Percentiles rank a stretch among this genome's conserved stretches.
These are phyloP conservation scores for Peromyscus eremicus DNA, from an alignment of 2,797 vertebrate genomes.

Conservation along the genomic window DNA sequence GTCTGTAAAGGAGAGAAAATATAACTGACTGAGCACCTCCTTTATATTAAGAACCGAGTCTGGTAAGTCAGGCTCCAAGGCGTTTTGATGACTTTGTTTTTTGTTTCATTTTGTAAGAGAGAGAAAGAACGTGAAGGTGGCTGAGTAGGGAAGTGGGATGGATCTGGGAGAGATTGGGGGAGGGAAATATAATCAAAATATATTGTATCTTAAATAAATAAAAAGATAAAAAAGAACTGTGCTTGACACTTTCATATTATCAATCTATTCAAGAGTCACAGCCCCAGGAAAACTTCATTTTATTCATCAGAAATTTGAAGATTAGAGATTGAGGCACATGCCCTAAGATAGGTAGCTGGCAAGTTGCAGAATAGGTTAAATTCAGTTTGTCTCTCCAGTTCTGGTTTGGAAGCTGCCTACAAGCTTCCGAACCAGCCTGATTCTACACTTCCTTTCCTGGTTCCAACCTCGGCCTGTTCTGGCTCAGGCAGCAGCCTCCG, in stretches of 20 bases:
- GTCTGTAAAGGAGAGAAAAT: not conserved
- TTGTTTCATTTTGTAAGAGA: not conserved
- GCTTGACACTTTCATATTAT: not conserved
- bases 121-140: not conserved
- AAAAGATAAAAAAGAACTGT: not conserved
- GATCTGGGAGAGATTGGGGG: not conserved
- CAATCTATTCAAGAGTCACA: not conserved
- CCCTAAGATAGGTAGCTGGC: not conserved
- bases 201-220: not conserved
- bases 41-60: not conserved
- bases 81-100: not conserved
- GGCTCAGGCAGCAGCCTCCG: not conserved
- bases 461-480: not conserved
- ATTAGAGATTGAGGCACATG: not conserved
- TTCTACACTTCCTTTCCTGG: not conserved
- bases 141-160: not conserved
- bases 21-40: not conserved
- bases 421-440: not conserved
- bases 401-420: not conserved
- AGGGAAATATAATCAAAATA: not conserved
- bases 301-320: constrained; percentile 5
- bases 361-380: not conserved
- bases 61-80: not conserved
- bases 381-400: not conserved
- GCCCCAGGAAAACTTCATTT: constrained; percentile 24